phyloP scores from a whole-genome alignment of 1,140 invertebrate genomes.

The Thalassaphorura encarpata region DNA sequence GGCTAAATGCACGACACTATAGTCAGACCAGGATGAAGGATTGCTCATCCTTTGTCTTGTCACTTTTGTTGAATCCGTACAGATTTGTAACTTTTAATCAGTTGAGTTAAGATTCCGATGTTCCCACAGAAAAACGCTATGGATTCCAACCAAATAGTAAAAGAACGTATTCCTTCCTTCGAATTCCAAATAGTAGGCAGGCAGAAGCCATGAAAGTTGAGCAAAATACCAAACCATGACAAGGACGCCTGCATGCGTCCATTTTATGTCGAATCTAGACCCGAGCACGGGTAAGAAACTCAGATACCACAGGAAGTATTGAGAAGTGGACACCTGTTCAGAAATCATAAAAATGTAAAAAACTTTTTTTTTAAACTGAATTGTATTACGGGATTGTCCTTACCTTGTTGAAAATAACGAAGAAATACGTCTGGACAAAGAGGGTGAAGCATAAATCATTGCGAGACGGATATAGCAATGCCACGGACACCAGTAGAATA shows the following conservation, averaged over 20 bases:
- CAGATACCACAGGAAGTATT: constrained; percentile 97
- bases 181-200: constrained; percentile 87
- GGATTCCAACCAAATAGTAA: constrained; percentile 64
- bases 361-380: too few species aligned
- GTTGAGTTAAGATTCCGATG: constrained; percentile 55
- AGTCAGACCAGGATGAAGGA: too few species aligned
- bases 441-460: constrained; percentile 67
- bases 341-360: constrained; percentile 91
- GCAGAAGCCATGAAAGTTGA: constrained; percentile 77
- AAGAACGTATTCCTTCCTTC: constrained; percentile 68
- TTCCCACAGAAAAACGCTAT: constrained; percentile 67
- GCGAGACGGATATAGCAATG: constrained; percentile 54
- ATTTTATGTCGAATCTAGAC: constrained; percentile 48
- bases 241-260: constrained; percentile 40
- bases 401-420: constrained; percentile 92
- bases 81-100: constrained; percentile 54
- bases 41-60: too few species aligned
- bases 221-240: constrained; percentile 59
- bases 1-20: too few species aligned
- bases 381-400: too few species aligned
- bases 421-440: constrained; percentile 71
- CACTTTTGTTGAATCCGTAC: too few species aligned
- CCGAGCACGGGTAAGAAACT: constrained; percentile 70
- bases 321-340: constrained; percentile 93
- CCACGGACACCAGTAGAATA: constrained; percentile 56